Percentiles rank a stretch among this genome's conserved stretches.
These are phyloP conservation scores for Malacoraja senta DNA, from an alignment of 2,797 vertebrate genomes.

Conservation along the genomic window DNA sequence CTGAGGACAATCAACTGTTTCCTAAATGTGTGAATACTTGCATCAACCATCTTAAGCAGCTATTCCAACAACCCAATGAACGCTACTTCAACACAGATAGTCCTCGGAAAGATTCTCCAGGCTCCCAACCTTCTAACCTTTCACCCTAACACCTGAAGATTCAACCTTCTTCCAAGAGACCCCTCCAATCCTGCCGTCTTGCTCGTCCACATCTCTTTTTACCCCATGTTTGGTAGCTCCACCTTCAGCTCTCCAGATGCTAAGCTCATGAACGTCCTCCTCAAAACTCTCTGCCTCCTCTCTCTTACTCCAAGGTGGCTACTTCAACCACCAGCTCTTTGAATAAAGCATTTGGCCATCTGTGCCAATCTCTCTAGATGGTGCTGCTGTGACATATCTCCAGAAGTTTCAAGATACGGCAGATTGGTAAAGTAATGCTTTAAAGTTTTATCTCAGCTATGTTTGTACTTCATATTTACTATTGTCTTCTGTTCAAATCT, in stretches of 20 bases:
- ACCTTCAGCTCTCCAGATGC: background rate
- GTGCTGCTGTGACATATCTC: background rate
- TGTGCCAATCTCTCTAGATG: background rate
- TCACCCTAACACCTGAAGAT: background rate
- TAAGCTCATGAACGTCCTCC: background rate
- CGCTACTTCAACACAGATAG: too few relatives aligned
- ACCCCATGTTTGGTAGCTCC: background rate
- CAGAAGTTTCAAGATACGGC: background rate
- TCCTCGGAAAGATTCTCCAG: background rate
- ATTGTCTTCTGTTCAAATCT: background rate
- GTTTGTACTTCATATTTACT: background rate
- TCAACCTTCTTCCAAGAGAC: background rate
- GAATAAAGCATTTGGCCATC: background rate
- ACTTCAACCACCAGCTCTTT: background rate
- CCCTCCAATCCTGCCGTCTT: too few relatives aligned
- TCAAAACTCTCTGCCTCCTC: background rate
- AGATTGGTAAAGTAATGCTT: background rate
- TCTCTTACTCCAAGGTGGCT: background rate
- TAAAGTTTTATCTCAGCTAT: background rate
- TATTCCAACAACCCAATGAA: background rate
- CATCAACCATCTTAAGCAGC: background rate
- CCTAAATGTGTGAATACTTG: background rate
- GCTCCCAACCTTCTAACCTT: background rate
- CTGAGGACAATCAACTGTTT: background rate
- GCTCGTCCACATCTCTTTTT: background rate